Percentiles rank a stretch among this genome's conserved stretches.
These are phyloP conservation scores for Phaenicophaeus curvirostris DNA, from an alignment of 2,797 vertebrate genomes.

Conservation along the genomic window DNA sequence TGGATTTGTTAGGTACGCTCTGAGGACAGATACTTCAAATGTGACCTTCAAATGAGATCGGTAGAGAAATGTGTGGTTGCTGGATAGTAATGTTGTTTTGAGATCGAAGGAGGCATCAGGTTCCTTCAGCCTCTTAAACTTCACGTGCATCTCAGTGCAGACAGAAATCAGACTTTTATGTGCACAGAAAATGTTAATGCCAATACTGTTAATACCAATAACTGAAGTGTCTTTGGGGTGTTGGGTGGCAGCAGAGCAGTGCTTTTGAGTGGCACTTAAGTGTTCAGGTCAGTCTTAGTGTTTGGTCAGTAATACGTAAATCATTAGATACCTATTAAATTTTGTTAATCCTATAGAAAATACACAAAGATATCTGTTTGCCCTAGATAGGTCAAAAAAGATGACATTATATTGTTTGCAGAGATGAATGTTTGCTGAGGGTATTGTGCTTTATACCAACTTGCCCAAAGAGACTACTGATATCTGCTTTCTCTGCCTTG, in stretches of 20 bases:
- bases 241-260: neutral
- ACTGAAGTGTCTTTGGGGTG: neutral
- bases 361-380: neutral
- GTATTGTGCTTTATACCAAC: neutral
- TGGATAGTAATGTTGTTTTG: neutral
- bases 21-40: neutral
- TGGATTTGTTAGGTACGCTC: neutral
- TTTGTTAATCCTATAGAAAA: neutral
- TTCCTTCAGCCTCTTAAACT: neutral
- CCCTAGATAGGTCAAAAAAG: neutral
- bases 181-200: neutral
- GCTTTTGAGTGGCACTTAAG: neutral
- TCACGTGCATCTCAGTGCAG: neutral
- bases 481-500: neutral
- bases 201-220: neutral
- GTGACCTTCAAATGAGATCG: neutral
- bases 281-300: neutral
- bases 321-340: neutral
- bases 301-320: neutral
- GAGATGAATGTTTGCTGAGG: neutral
- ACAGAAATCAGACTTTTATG: neutral
- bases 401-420: neutral
- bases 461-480: neutral
- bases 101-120: neutral
- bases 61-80: neutral